Evolutionary conservation across 2,888 invertebrate species (phyloP), one percentile per base, ranked within the genome.

Genomic region (Prenolepis imparis): DNA sequence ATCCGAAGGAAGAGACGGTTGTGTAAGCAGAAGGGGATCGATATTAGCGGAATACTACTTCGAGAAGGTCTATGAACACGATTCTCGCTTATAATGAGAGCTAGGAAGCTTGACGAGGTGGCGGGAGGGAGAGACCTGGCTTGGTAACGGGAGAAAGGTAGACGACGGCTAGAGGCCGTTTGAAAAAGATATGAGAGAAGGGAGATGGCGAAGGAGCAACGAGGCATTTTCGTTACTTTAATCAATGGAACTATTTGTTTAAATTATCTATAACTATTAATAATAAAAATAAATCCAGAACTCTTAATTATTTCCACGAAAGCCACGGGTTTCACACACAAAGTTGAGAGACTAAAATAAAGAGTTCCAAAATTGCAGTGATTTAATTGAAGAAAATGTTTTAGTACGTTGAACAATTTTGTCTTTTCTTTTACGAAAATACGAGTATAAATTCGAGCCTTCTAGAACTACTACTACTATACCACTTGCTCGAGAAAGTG

Each of bases 151-250:
- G 84, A 73, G 84, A 75, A 88, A 77, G 80, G 21, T 57, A 59
- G 67, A 59, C 11, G 24, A 39, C 64, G 36, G 36, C 36, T 52
- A 72, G 48, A 52, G 78, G 59, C 6, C 36, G 28, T 36, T 74
- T 24, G 64, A 74, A 83, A 68, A 63, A 67, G 52, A 21, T 6
- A 55, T 63, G 85, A 77, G 83, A 81, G 81, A 64, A 21, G 78
- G 72, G 72, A 77, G 82, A 85, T 82, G 84, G 84, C 72, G 85
- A 83, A 87, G 87, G 91, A 91, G 93, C 92, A 92, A 92, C 93
- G 28, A 28, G 3, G 28, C 28, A 28, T 28, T 28, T 28, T 28
- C 28, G 28, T 28, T 28, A 3, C 28, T 28, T 28, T 28, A 28
- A 28, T 28, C n/a, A n/a, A n/a, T n/a, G n/a, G 28, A 28, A 28